Evolutionary conservation across 30 jellyfish, hydroid and myxozoan species (phyloP).

Genomic region (Rhopilema esculentum): DNA sequence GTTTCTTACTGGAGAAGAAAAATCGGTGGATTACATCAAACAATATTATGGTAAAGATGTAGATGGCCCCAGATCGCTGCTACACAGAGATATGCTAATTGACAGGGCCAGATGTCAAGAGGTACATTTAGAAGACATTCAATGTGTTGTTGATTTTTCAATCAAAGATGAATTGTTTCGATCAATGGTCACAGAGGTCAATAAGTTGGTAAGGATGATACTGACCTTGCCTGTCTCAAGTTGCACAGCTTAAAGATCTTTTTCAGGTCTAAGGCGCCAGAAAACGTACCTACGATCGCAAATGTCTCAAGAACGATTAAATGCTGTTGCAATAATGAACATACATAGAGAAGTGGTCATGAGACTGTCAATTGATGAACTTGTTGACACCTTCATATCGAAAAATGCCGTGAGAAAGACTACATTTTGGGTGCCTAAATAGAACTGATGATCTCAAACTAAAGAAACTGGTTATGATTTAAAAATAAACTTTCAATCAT

Average conservation of each 20-base stretch:
- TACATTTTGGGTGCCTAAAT: not conserved
- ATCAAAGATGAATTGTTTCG: conserved; percentile 5
- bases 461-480: too few relatives aligned
- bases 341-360: not conserved
- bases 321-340: conserved; percentile 2
- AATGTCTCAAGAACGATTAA: too few relatives aligned
- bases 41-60: conserved; percentile 40
- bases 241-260: conserved; percentile 20
- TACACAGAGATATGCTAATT: conserved; percentile 16
- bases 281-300: not conserved
- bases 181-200: conserved; percentile 23
- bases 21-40: conserved; percentile 15
- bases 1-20: conserved; percentile 46
- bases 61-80: not conserved
- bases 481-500: too few relatives aligned
- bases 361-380: not conserved
- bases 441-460: too few relatives aligned
- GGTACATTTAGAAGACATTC: not conserved
- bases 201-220: conserved; percentile 10
- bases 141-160: conserved; percentile 16
- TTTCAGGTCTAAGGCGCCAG: not conserved
- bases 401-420: not conserved
- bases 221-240: conserved; percentile 39
- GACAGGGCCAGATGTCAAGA: conserved; percentile 15
- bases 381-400: too few relatives aligned